Evolutionary conservation across 2,888 invertebrate species (phyloP), one percentile per base, ranked within the genome.

Genomic region (Tinea semifulvella): DNA sequence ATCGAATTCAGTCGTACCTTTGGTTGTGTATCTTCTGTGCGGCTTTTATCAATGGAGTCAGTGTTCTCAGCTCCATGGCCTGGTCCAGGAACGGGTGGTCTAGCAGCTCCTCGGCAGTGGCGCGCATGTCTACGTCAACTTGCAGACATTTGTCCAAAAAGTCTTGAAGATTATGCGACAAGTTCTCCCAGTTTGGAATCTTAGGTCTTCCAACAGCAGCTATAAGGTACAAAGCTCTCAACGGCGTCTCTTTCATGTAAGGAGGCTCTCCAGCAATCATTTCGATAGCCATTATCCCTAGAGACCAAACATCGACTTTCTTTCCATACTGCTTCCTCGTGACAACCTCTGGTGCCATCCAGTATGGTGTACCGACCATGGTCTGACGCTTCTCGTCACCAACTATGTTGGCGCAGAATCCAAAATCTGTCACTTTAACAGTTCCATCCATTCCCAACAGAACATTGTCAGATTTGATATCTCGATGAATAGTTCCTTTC

Each of bases 251-350:
- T 58, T 95, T 92, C 68, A 98, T 85, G 65, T 98, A 98, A 0
- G 98, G 98, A 0, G 98, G 98, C 63, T 96, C 94, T 0, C 98
- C 98, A 65, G 97, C 96, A 43, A 98, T 91, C 81, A 82, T 82
- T 74, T 96, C 96, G 46, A 98, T 95, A 1, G 95, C 94, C 97
- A 98, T 97, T 49, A 98, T 98, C n/a, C 96, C 96, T 46, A 98
- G 81, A 0, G 95, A 95, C 96, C 96, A 95, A 27, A 95, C 92
- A 62, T 96, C 96, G 0, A 96, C 90, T 57, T 94, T 94, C 61
- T 94, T 94, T 7, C 96, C 96, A 56, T 97, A 97, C 56, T 94
- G 92, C 61, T 96, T 95, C 50, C 96, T 84, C 0, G 93, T 94
- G 0, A 94, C 94, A 0, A 95, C 93, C 69, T 96, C 96, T 0